A percentile compares a stretch with the other conserved stretches of the same genome.
phyloP scores from a whole-genome alignment of 2,888 invertebrate species.

The Selenia dentaria region DNA sequence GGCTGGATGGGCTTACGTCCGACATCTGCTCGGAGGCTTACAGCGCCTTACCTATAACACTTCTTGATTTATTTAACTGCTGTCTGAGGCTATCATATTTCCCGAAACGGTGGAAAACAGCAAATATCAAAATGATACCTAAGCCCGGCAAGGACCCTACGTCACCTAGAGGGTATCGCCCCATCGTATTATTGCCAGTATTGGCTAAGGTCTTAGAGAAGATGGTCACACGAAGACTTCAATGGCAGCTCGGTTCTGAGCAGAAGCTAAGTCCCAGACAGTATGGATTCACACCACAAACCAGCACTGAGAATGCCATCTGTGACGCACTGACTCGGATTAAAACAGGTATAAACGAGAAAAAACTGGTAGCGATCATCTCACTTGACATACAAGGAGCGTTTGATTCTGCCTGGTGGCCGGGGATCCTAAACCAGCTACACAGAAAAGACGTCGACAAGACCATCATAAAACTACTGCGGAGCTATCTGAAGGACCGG shows the following conservation, averaged over 20 bases:
- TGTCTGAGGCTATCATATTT: background rate
- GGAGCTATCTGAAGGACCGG: background rate
- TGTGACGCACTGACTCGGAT: no score
- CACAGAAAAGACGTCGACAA: no score
- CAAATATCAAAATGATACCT: background rate
- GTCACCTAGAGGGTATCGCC: background rate
- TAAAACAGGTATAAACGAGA: background rate
- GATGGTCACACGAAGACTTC: background rate
- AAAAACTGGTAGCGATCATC: background rate
- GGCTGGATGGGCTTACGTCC: background rate
- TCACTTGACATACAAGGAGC: background rate
- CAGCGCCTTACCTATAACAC: rapidly evolving
- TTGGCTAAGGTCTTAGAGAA: background rate
- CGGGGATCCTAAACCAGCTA: no score
- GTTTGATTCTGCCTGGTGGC: background rate
- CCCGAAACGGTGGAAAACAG: background rate
- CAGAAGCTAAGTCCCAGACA: background rate
- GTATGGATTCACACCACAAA: background rate
- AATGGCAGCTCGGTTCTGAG: background rate
- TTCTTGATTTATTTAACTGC: background rate
- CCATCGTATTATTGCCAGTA: background rate
- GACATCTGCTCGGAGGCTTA: background rate
- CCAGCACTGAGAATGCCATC: background rate
- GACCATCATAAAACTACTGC: background rate
- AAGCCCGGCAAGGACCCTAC: background rate